Conservation (phyloP, 2,888 invertebrate genomes). For the Lasioglossum vierecki region DNA sequence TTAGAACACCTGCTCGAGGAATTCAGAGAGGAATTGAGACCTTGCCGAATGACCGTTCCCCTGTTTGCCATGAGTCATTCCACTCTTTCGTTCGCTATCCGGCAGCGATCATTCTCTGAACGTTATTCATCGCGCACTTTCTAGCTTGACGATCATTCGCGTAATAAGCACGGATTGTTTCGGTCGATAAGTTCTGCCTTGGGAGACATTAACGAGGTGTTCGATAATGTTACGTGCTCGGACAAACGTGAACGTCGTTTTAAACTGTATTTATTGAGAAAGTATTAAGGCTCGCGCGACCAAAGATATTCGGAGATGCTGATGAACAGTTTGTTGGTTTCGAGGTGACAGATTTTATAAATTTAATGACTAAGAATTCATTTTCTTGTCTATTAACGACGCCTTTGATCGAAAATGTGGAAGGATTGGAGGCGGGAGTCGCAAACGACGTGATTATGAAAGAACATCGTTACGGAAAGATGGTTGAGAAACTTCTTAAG, state of each 20-base stretch:
- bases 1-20: neutral
- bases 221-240: neutral
- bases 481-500: no score
- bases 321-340: no score
- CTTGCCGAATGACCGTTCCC: neutral
- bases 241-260: neutral
- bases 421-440: no score
- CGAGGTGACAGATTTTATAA: no score
- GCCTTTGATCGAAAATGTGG: no score
- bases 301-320: neutral
- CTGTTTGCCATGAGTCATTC: neutral
- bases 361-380: no score
- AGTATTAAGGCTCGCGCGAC: neutral
- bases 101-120: neutral
- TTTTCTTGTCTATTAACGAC: no score
- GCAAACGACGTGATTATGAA: no score
- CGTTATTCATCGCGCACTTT: conserved; percentile 3
- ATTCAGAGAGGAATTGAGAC: neutral
- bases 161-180: neutral
- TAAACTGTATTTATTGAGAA: neutral
- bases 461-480: no score
- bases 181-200: neutral
- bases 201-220: neutral
- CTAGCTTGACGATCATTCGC: neutral
- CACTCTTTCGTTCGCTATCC: neutral